Evolutionary conservation across 2,797 vertebrate genomes (phyloP).

Genomic region (Benthosema pterotum): DNA sequence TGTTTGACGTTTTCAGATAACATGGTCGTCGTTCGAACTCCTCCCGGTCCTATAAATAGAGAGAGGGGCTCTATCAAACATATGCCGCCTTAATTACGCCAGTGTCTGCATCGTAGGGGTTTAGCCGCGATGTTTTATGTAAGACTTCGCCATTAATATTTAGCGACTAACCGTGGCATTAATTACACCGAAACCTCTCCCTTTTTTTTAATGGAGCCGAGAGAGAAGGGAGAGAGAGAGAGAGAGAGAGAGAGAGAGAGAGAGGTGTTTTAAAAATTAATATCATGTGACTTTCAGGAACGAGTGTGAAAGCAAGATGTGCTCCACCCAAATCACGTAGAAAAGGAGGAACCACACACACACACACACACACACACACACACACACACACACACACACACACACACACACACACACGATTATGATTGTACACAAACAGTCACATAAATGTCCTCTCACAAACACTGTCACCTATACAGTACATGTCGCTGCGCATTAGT

Average conservation of each 20-base stretch:
- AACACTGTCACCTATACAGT: too few relatives aligned
- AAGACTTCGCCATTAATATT: constrained; percentile 98
- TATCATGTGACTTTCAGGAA: constrained; percentile 92
- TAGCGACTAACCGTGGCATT: constrained; percentile 96
- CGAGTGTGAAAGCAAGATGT: constrained; percentile 84
- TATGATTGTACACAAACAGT: too few relatives aligned
- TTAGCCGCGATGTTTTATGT: constrained; percentile 97
- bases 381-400: constrained; percentile 29
- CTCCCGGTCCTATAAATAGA: constrained; percentile 86
- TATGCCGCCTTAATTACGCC: constrained; percentile 91
- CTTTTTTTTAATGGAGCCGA: constrained; percentile 87
- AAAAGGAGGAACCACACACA: constrained; percentile 3
- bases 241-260: constrained; percentile 18
- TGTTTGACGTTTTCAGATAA: constrained; percentile 58
- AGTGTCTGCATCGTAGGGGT: constrained; percentile 89
- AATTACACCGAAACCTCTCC: constrained; percentile 96
- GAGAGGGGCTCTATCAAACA: constrained; percentile 88
- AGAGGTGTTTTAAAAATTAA: constrained; percentile 88
- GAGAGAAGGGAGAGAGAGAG: constrained; percentile 69
- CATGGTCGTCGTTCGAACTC: constrained; percentile 28
- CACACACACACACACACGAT: too few relatives aligned
- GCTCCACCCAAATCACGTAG: constrained; percentile 73
- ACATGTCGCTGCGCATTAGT: too few relatives aligned
- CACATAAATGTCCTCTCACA: too few relatives aligned
- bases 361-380: constrained; percentile 6